phyloP scores from a whole-genome alignment of 2,797 vertebrate species.

The Danio choprae region DNA sequence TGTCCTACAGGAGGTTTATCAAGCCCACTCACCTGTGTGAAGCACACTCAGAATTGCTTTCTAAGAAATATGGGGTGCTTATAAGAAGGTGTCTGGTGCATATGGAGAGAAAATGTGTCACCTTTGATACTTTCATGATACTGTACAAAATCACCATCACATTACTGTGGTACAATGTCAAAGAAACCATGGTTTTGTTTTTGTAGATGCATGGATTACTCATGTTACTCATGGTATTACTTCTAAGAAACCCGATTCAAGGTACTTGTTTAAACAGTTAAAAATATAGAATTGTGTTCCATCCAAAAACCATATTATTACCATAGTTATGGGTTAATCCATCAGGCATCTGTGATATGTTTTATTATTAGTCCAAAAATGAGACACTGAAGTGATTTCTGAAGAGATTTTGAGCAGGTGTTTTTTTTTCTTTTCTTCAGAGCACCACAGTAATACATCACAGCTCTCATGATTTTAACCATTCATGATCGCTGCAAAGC shows the following conservation, averaged over 20 bases:
- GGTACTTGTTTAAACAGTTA: neutral
- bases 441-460: neutral
- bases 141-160: neutral
- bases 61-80: too few species aligned
- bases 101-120: too few species aligned
- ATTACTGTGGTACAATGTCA: neutral
- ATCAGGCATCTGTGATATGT: neutral
- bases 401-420: neutral
- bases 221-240: neutral
- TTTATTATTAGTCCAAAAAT: neutral
- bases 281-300: neutral
- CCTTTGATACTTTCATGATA: too few species aligned
- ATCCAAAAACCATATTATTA: neutral
- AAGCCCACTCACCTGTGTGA: too few species aligned
- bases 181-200: too few species aligned
- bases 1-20: too few species aligned
- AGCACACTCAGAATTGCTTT: too few species aligned
- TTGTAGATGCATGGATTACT: too few species aligned
- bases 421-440: neutral
- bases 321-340: neutral
- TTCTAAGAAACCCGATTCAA: neutral
- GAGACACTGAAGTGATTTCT: neutral
- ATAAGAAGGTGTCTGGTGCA: too few species aligned
- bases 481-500: constrained; percentile 16
- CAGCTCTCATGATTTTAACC: constrained; percentile 1